Base-by-base conservation (phyloP, 2,113 vertebrate genomes). In the Oreochromis tanganicae region DNA sequence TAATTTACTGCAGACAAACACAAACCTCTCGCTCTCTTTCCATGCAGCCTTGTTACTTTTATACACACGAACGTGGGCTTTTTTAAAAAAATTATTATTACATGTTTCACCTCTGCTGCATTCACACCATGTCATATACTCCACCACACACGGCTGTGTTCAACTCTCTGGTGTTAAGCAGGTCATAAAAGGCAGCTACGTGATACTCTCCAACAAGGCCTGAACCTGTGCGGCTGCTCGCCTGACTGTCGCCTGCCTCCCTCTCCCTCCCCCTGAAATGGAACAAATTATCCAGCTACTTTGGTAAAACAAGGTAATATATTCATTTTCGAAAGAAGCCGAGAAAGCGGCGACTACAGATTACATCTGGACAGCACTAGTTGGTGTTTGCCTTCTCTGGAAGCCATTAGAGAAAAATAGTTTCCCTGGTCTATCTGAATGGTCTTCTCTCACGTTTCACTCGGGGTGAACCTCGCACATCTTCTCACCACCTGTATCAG, bases 141-240 rank as follows among this genome's bases (percentile, higher is more conserved):
- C 71, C 9, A 27, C 87, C 90, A 95, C 93, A 93, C 92, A 93
- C 83, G 91, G 86, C 87, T 46, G 88, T 56, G 92, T 94, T 95
- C 93, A 95, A 73, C 91, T 85, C 88, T 89, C 54, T 86, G 91
- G 94, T 93, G 93, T 94, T 96, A 95, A 96, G 95, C 95, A 93
- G 94, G 88, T 95, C 94, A 84, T 96, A 96, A 96, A 95, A 94
- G 41, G 41, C 61, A 48, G 92, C 95, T 92, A 94, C 85, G 91
- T 89, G 94, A 95, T 94, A 91, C 92, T 88, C 87, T 89, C 63
- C 93, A 94, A 91, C 90, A 93, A 95, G 90, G 90, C 87, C 89
- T 79, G 75, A 89, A 94, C 94, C 89, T 94, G 91, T 93, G 88
- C 50, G 85, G 86, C 87, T 86, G 90, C 89, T 84, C 71, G 93